Evolutionary conservation across 2,113 vertebrate species (phyloP).

Genomic region (Zapornia atra): DNA sequence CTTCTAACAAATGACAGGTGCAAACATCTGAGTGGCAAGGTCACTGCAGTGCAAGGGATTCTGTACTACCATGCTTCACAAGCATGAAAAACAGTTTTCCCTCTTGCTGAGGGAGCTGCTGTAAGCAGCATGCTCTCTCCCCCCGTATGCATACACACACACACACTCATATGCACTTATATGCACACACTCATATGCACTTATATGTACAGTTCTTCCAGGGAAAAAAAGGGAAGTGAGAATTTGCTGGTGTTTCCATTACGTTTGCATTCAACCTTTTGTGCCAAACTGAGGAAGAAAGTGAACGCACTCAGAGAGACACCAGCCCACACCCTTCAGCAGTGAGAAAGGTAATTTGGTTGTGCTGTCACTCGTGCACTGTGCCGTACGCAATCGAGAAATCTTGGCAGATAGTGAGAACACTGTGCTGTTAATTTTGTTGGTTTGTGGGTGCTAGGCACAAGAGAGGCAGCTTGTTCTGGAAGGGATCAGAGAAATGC

Average conservation of each 20-base stretch:
- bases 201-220: background rate
- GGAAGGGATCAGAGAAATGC: background rate
- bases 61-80: background rate
- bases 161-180: background rate
- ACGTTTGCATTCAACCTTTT: background rate
- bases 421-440: background rate
- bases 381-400: rapidly evolving
- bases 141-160: no score
- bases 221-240: background rate
- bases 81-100: background rate
- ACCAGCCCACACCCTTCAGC: background rate
- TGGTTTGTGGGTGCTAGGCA: background rate
- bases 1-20: background rate
- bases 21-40: background rate
- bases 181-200: background rate
- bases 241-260: background rate
- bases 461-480: background rate
- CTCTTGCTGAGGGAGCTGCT: background rate
- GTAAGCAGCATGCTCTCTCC: background rate
- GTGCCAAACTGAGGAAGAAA: background rate
- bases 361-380: background rate
- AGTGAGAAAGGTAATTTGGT: background rate
- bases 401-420: background rate
- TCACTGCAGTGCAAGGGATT: background rate
- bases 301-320: background rate